Evolutionary conservation across 23 tunicate species (phyloP).

Genomic region (Halocynthia roretzi): DNA sequence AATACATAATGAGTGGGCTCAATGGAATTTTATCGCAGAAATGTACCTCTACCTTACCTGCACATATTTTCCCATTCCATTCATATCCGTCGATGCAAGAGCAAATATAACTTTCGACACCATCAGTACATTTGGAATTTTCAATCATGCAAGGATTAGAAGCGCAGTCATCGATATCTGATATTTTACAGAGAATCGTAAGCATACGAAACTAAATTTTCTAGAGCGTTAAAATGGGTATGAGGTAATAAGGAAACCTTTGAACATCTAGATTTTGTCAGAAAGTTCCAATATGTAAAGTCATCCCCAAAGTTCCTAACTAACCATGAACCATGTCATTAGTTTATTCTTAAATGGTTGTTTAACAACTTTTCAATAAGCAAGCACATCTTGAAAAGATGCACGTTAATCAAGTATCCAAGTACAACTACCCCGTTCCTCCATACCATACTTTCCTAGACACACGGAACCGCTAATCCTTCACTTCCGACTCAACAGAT

Average conservation of each 20-base stretch:
- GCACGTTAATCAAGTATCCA: not conserved
- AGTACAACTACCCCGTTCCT: not conserved
- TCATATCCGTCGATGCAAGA: constrained; percentile 1
- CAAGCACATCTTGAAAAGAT: too few species aligned
- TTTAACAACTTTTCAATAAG: too few species aligned
- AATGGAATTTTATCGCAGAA: not conserved
- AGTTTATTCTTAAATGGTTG: too few species aligned
- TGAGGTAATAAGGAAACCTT: not conserved
- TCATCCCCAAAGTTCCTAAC: too few species aligned
- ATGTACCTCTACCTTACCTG: not conserved
- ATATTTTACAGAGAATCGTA: not conserved
- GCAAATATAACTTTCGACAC: constrained; percentile 1
- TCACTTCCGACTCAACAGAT: too few species aligned
- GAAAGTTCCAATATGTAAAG: too few species aligned
- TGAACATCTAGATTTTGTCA: not conserved
- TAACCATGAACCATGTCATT: too few species aligned
- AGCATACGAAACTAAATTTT: too few species aligned
- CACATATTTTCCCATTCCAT: not conserved
- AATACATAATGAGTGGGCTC: not conserved
- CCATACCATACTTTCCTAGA: too few species aligned
- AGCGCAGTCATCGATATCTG: constrained; percentile 19
- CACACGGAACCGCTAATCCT: too few species aligned
- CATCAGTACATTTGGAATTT: constrained; percentile 1
- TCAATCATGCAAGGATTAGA: constrained; percentile 1
- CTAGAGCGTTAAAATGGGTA: too few species aligned